A percentile compares a stretch with the other conserved stretches of the same genome.
phyloP scores from a whole-genome alignment of 1,140 invertebrate genomes.

The Sitophilus oryzae region DNA sequence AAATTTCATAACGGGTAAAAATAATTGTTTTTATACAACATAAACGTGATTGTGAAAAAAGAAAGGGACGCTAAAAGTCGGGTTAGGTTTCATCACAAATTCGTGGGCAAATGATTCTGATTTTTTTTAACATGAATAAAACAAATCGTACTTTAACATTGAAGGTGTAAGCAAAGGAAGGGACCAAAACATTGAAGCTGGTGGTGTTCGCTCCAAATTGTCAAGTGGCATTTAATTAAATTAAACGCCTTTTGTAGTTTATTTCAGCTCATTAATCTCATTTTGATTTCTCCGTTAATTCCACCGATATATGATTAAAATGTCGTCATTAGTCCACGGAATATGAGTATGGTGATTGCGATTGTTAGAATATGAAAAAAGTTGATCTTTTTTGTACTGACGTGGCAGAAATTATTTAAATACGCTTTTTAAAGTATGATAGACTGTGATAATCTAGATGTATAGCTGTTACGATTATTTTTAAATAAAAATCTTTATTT shows the following conservation, averaged over 20 bases:
- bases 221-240: too few species aligned
- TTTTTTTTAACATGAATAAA: too few species aligned
- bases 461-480: conserved; percentile 10
- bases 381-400: conserved; percentile 1
- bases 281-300: background rate
- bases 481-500: conserved; percentile 9
- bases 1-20: conserved; percentile 7
- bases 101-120: background rate
- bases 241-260: too few species aligned
- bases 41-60: background rate
- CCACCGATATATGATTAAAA: background rate
- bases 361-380: background rate
- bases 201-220: too few species aligned
- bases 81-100: background rate
- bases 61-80: too few species aligned
- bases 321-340: background rate
- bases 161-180: too few species aligned
- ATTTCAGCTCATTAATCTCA: too few species aligned
- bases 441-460: conserved; percentile 16
- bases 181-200: too few species aligned
- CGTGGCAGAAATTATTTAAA: conserved; percentile 16
- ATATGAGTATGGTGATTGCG: background rate
- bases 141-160: too few species aligned
- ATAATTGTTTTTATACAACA: conserved; percentile 4
- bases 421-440: conserved; percentile 19